Base-by-base conservation (phyloP, 2,888 invertebrate species). In the Nomada lathburiana region DNA sequence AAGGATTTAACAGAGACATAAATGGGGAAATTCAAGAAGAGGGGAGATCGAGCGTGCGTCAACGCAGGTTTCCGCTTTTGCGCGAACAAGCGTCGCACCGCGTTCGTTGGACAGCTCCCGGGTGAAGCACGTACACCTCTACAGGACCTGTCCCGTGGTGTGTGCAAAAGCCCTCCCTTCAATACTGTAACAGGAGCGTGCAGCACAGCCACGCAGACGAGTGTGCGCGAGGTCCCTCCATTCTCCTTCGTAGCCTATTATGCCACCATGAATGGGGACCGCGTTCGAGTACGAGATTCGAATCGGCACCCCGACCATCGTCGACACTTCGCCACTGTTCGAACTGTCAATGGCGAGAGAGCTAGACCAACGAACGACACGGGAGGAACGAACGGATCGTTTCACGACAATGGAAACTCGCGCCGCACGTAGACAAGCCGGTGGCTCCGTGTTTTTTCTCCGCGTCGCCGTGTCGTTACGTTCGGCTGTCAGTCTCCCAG, bases 241-340 rank as follows among this genome's bases (percentile, higher is more conserved):
- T 84, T 80, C 84, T 84, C 82, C 78, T 76, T 81, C 76, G 82
- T 83, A 71, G 75, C 83, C 89, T 80, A 90, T 90, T 90, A 90
- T 90, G 83, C 81, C 78, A 64, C 76, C 82, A 68, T 90, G 88
- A 90, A 90, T 90, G 88, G 89, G 82, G 82, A 88, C 82, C 89
- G 81, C 88, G 89, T 88, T 90, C 85, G 88, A 90, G 88, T 86
- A 90, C 86, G 86, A 88, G 87, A 88, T 90, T 89, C 86, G 87
- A 87, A 89, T 90, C 88, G 89, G 84, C 85, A 76, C 87, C 87
- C 85, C 89, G 85, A 80, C 88, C 87, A 85, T 78, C 83, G 82
- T 81, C 88, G 89, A 89, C 90, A 90, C 89, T 89, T 88, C 83
- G 89, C 87, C 82, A 83, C 88, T 89, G 89, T 89, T 89, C 89